Base-by-base conservation (phyloP, 2,888 invertebrate species). In the Synanthedon formicaeformis region DNA sequence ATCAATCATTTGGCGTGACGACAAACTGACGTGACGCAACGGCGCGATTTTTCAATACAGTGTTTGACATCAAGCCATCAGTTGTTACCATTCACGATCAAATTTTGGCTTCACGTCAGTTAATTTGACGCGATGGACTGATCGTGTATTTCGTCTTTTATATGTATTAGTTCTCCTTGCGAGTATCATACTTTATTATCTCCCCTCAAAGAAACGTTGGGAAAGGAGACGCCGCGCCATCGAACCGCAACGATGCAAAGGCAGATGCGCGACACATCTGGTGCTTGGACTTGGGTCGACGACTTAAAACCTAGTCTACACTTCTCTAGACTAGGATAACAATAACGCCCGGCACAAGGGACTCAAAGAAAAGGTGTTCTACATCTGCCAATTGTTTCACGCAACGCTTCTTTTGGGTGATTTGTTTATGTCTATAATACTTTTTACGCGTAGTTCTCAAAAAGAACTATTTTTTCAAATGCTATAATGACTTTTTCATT, bases 181-280 rank as follows among this genome's bases (percentile, higher is more conserved):
- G 8, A 34, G 34, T 34, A 45, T 13, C 45, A 13, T 5, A 45
- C 45, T 14, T 45, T 45, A 45, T 45, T 45, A 14, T 45, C 45
- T 45, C 45, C 45, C 45, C 45, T 45, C 45, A 14, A n/a, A 13
- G 13, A 14, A 13, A 45, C 45, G 45, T 45, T 45, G 14, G 13
- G 45, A 6, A 34, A n/a, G 13, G 14, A 45, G 45, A 45, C 45
- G 45, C 55, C 59, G 65, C 27, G 27, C 13, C 8, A 14, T n/a
- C 45, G 45, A 14, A 13, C 13, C 45, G 45, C 45, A 10, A 16
- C 12, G 27, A 23, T 23, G 5, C 23, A n/a, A 14, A 55, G 64
- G 63, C 65, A 66, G 66, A 64, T 66, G 66, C 55, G 54, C 54
- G 56, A 50, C 57, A 56, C 66, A 67, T 67, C 66, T 67, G 66